These are phyloP conservation scores for Calliphora vomitoria DNA, from an alignment of 2,888 invertebrate genomes.

Conservation along the genomic window DNA sequence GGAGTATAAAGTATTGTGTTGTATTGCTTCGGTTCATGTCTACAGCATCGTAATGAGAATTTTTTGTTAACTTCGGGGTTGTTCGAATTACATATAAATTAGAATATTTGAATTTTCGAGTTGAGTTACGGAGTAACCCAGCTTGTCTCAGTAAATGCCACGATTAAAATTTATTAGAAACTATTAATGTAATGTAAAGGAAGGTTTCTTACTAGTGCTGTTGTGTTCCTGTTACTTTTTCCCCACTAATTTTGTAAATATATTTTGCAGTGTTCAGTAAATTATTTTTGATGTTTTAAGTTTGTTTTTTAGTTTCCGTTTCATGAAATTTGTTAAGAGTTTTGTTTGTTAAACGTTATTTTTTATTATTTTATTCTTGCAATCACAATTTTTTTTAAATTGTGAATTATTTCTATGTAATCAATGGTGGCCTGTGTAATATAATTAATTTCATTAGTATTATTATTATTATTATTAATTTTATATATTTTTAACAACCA, in stretches of 20 bases:
- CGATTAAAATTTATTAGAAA: no score
- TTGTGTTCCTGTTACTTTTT: not conserved
- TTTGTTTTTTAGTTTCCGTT: constrained; percentile 7
- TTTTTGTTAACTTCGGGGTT: no score
- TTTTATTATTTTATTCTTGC: not conserved
- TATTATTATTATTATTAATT: constrained; percentile 4
- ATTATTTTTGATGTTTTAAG: constrained; percentile 1
- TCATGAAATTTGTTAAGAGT: constrained; percentile 33
- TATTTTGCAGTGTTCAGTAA: not conserved
- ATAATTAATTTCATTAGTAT: not conserved
- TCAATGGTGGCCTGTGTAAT: constrained; percentile 2
- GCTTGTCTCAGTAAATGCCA: no score
- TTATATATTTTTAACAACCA: constrained; percentile 32
- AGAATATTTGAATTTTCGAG: no score
- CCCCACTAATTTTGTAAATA: constrained; percentile 35
- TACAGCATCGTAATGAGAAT: no score
- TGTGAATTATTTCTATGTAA: not conserved
- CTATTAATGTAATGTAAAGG: not conserved
- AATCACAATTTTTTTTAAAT: not conserved
- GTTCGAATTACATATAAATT: no score
- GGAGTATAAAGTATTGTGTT: no score
- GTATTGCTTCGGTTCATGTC: no score
- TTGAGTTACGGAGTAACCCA: no score
- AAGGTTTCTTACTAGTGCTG: not conserved
- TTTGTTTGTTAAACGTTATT: constrained; percentile 19